Conservation (phyloP, 2,888 invertebrate species). For the Tenthredo distinguenda region DNA sequence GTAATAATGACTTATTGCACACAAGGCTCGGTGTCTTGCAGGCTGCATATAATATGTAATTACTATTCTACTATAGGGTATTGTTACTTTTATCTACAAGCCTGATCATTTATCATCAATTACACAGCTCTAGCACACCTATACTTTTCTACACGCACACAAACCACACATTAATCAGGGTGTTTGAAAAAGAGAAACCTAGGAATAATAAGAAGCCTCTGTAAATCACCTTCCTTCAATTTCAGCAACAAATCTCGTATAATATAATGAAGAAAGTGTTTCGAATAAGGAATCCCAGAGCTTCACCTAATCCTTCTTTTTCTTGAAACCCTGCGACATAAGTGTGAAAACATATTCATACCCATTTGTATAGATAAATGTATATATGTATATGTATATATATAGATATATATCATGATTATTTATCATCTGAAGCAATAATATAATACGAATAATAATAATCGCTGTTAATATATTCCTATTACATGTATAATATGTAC, state of each 20-base stretch:
- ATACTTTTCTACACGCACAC: constrained; percentile 3
- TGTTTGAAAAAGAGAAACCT: neutral
- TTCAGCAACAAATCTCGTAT: neutral
- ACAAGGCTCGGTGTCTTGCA: constrained; percentile 67
- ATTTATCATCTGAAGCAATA: neutral
- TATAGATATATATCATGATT: neutral
- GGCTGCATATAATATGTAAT: constrained; percentile 59
- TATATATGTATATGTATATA: constrained; percentile 2
- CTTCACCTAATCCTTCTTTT: neutral
- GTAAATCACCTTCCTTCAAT: neutral
- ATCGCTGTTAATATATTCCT: constrained; percentile 34
- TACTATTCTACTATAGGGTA: constrained; percentile 33
- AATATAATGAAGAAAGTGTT: neutral
- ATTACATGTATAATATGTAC: constrained; percentile 54
- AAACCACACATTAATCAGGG: neutral
- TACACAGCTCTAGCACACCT: constrained; percentile 44
- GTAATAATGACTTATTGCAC: constrained; percentile 70
- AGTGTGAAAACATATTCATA: neutral
- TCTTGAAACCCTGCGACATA: neutral
- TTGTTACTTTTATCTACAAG: constrained; percentile 39
- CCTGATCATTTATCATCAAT: constrained; percentile 41
- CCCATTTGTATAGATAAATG: constrained; percentile 27
- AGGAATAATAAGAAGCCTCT: neutral
- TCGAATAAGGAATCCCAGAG: neutral
- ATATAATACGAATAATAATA: constrained; percentile 7